phyloP scores from a whole-genome alignment of 2,888 invertebrate species.

The Anaspis maculata region DNA sequence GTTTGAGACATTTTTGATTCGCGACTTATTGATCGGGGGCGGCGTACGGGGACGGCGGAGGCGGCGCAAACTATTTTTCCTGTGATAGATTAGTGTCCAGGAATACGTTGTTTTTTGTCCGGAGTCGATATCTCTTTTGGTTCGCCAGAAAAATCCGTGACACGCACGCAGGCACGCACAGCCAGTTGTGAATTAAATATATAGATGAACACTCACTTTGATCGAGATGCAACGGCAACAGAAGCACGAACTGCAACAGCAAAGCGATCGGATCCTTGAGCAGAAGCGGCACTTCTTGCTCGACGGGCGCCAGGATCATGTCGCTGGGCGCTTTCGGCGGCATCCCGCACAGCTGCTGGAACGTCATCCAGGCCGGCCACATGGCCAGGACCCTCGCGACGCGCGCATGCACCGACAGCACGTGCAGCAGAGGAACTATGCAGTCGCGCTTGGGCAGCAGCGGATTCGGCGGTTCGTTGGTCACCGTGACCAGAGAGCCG shows the following conservation, averaged over 20 bases:
- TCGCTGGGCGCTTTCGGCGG: slow-evolving; percentile 30
- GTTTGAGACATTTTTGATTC: too few species aligned
- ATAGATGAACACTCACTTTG: too few species aligned
- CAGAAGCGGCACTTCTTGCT: slow-evolving; percentile 70
- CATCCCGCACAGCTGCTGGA: slow-evolving; percentile 47
- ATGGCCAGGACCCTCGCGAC: slow-evolving; percentile 57
- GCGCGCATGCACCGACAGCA: slow-evolving; percentile 78
- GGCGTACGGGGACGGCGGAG: too few species aligned
- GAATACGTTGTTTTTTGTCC: too few species aligned
- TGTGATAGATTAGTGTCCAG: too few species aligned
- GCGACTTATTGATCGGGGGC: too few species aligned
- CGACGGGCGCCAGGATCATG: slow-evolving; percentile 39
- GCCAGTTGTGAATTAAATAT: too few species aligned
- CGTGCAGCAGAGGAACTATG: slow-evolving; percentile 81
- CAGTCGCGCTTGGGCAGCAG: slow-evolving; percentile 72
- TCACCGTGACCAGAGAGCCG: slow-evolving; percentile 54
- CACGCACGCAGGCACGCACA: too few species aligned
- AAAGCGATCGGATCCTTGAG: slow-evolving; percentile 80
- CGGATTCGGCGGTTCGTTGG: slow-evolving; percentile 44
- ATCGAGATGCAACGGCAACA: slow-evolving; percentile 78
- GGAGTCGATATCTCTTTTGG: too few species aligned
- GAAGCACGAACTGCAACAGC: slow-evolving; percentile 76
- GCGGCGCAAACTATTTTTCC: too few species aligned
- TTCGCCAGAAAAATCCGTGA: too few species aligned
- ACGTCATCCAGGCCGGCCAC: slow-evolving; percentile 48